Conservation (phyloP, 2,888 invertebrate species). For the Stegana nigrithorax region DNA sequence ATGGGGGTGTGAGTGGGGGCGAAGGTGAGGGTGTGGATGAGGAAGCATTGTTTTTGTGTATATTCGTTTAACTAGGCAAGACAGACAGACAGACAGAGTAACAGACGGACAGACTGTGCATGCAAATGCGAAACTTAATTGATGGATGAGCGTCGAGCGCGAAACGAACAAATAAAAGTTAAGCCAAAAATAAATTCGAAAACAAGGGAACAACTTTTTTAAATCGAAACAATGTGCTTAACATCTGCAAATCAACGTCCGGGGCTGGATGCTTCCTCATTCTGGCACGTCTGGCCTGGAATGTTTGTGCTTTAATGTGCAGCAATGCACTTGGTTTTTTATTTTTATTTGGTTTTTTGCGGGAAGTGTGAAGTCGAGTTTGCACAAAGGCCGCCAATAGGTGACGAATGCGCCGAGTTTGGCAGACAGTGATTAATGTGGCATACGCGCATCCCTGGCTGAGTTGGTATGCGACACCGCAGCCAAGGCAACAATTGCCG, state of each 20-base stretch:
- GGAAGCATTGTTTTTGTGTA: too few relatives aligned
- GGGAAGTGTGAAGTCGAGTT: slow-evolving; percentile 4
- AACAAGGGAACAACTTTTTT: slow-evolving; percentile 28
- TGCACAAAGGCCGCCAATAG: slow-evolving; percentile 41
- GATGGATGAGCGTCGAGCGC: slow-evolving; percentile 51
- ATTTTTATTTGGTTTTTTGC: too few relatives aligned
- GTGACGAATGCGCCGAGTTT: slow-evolving; percentile 41
- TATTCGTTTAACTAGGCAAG: too few relatives aligned
- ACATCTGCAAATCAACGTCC: slow-evolving; percentile 55
- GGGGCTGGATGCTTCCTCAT: background rate
- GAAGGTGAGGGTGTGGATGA: too few relatives aligned
- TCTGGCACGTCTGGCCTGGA: slow-evolving; percentile 34
- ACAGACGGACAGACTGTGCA: slow-evolving; percentile 33
- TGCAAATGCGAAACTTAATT: slow-evolving; percentile 51
- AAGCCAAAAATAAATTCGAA: slow-evolving; percentile 19
- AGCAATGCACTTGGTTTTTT: too few relatives aligned
- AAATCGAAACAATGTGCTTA: slow-evolving; percentile 47
- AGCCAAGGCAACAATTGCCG: too few relatives aligned
- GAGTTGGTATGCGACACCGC: background rate
- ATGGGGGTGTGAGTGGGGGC: too few relatives aligned
- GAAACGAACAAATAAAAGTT: slow-evolving; percentile 14
- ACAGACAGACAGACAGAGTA: too few relatives aligned
- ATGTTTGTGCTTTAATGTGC: slow-evolving; percentile 55
- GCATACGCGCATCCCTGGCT: slow-evolving; percentile 10
- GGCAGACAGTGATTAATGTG: slow-evolving; percentile 59